Conservation (phyloP, 2,888 invertebrate species). For the Nemoura dubitans region DNA sequence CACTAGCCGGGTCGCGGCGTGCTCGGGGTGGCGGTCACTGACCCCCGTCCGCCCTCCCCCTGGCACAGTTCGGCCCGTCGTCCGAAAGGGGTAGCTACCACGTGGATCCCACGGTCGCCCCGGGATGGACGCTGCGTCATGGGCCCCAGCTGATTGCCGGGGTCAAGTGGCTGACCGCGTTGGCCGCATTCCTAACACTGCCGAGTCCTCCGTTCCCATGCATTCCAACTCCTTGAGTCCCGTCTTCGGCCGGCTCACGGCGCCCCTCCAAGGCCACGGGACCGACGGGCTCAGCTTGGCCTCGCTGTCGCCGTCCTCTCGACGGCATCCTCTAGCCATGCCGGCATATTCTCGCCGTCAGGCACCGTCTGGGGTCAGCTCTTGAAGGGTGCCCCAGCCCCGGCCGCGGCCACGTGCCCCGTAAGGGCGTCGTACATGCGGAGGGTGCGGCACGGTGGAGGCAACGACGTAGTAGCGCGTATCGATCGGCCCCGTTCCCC, state of each 20-base stretch:
- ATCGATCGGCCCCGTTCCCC: conserved; percentile 9
- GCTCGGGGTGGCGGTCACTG: conserved; percentile 30
- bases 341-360: not conserved
- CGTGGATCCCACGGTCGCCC: conserved; percentile 22
- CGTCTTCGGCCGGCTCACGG: not conserved
- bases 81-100: not conserved
- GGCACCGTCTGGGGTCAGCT: too few species aligned
- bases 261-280: not conserved
- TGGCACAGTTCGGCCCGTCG: conserved; percentile 13
- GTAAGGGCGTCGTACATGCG: conserved; percentile 14
- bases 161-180: conserved; percentile 14
- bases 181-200: conserved; percentile 10
- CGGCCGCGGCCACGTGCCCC: conserved; percentile 13
- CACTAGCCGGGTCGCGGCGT: not conserved
- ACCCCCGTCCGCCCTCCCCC: conserved; percentile 1
- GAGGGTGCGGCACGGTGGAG: not conserved
- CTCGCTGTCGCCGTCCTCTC: conserved; percentile 9
- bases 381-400: too few species aligned
- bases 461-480: not conserved
- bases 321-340: not conserved
- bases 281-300: conserved; percentile 2
- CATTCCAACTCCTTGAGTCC: not conserved
- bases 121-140: conserved; percentile 29
- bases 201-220: not conserved
- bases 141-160: not conserved